phyloP scores from a whole-genome alignment of 2,797 vertebrate genomes.

The Balearica regulorum region DNA sequence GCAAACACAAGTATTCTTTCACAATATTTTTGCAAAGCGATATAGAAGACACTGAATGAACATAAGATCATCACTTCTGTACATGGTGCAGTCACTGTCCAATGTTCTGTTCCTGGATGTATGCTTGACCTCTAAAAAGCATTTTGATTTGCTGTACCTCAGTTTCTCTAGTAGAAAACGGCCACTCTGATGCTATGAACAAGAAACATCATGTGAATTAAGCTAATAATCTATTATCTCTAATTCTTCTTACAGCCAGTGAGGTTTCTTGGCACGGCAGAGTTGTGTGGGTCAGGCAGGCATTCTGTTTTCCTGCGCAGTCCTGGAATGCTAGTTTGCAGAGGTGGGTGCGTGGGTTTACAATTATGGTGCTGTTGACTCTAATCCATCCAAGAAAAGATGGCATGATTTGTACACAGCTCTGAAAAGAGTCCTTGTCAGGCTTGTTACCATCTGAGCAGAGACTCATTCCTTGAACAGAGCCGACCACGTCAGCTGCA shows the following conservation, averaged over 20 bases:
- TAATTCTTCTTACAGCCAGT: neutral
- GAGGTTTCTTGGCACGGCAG: neutral
- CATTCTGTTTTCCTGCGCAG: conserved; percentile 18
- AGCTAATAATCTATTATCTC: neutral
- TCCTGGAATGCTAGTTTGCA: neutral
- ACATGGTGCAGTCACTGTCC: neutral
- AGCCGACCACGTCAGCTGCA: neutral
- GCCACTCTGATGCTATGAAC: neutral
- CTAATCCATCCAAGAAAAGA: neutral
- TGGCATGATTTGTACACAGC: neutral
- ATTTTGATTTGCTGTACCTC: neutral
- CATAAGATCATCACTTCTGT: neutral
- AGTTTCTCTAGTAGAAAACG: neutral
- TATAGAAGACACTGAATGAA: neutral
- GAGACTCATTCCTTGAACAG: neutral
- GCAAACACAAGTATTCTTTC: neutral
- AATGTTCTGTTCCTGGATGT: neutral
- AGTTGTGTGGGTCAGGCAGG: conserved; percentile 5
- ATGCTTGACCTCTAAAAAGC: neutral
- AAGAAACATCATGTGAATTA: neutral
- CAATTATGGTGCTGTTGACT: neutral
- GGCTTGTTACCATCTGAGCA: neutral
- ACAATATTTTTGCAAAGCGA: neutral
- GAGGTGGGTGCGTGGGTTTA: neutral
- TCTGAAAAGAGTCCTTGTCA: neutral